phyloP scores from a whole-genome alignment of 2,113 vertebrate species.

The Oncorhynchus tshawytscha region DNA sequence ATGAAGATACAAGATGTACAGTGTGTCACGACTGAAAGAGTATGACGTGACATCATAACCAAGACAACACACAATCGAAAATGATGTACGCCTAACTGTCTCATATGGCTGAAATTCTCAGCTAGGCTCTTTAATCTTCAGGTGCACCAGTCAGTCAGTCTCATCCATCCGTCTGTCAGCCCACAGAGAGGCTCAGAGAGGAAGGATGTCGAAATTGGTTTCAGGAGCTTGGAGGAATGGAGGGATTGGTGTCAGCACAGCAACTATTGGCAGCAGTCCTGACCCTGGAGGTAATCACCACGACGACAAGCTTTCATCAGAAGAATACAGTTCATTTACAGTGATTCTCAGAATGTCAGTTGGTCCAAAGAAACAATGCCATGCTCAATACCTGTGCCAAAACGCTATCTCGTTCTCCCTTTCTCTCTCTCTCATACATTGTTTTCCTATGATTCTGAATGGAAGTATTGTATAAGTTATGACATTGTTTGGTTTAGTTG shows the following conservation, averaged over 20 bases:
- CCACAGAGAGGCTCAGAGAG: constrained; percentile 15
- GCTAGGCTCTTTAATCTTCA: constrained; percentile 50
- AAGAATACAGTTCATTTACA: constrained; percentile 56
- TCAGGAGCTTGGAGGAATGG: constrained; percentile 39
- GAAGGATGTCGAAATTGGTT: constrained; percentile 25
- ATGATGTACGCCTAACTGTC: background rate
- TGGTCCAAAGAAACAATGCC: constrained; percentile 59
- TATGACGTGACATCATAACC: background rate
- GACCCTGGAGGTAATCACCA: constrained; percentile 62
- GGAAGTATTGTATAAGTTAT: constrained; percentile 27
- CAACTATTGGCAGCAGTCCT: constrained; percentile 52
- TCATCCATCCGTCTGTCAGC: constrained; percentile 26
- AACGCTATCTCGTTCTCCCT: constrained; percentile 25
- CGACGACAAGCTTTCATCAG: constrained; percentile 75
- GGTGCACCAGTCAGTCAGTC: constrained; percentile 50
- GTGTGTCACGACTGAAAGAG: too few species aligned
- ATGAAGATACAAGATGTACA: too few species aligned
- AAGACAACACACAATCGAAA: background rate
- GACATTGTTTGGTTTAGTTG: constrained; percentile 25
- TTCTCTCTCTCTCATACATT: background rate
- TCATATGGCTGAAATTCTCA: constrained; percentile 5
- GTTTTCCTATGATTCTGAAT: constrained; percentile 34
- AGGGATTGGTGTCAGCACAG: constrained; percentile 55
- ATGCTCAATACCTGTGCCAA: constrained; percentile 28
- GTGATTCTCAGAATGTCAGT: constrained; percentile 58